Evolutionary conservation across 2,113 vertebrate genomes (phyloP).

Genomic region (Falco punctatus): DNA sequence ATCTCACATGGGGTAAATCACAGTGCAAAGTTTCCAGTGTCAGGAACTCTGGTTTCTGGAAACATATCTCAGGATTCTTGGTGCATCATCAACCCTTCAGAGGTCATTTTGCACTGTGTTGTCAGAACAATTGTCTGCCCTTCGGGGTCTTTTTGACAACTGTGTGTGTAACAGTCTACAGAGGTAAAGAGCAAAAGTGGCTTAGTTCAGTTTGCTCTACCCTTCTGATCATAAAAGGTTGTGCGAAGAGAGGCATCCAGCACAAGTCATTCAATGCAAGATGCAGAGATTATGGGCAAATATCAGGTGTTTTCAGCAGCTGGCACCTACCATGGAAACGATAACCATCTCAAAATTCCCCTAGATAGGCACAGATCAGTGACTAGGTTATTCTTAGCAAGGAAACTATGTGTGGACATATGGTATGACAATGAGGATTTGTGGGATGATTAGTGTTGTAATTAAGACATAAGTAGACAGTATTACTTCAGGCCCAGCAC

Average conservation of each 20-base stretch:
- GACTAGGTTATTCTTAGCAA: neutral
- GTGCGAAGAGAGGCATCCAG: neutral
- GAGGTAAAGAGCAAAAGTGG: neutral
- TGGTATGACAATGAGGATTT: neutral
- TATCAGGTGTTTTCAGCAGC: neutral
- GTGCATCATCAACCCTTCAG: neutral
- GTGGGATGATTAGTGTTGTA: neutral
- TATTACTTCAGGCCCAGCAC: neutral
- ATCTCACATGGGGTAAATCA: neutral
- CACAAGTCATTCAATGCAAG: neutral
- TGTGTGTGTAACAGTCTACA: neutral
- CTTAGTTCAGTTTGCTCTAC: neutral
- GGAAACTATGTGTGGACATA: neutral
- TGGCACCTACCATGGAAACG: rapidly evolving
- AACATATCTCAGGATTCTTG: neutral
- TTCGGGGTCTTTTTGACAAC: neutral
- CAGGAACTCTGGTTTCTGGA: neutral
- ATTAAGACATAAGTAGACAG: neutral
- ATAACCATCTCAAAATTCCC: neutral
- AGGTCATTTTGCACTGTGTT: neutral
- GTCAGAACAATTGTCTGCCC: neutral
- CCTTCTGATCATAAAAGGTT: neutral
- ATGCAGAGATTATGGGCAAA: neutral
- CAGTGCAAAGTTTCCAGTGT: neutral
- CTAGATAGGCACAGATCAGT: neutral